phyloP scores from a whole-genome alignment of 2,888 invertebrate species.

The Anorthoa munda region DNA sequence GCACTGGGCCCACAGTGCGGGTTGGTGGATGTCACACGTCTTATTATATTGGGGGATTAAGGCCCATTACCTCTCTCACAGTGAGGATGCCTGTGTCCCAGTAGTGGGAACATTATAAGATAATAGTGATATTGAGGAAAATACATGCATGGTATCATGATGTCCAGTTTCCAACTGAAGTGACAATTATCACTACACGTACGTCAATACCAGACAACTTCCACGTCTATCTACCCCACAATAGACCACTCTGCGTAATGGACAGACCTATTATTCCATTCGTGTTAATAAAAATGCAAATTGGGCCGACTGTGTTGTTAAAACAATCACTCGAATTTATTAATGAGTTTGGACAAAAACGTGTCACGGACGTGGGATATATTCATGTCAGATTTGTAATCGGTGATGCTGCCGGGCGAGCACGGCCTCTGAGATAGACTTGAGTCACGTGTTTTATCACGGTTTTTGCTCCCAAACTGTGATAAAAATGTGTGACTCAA shows the following conservation, averaged over 20 bases:
- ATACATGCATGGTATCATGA: too few species aligned
- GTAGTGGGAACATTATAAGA: too few species aligned
- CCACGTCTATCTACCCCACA: slow-evolving; percentile 29
- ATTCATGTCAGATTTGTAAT: slow-evolving; percentile 1
- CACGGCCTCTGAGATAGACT: too few species aligned
- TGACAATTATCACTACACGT: not conserved
- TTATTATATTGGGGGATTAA: too few species aligned
- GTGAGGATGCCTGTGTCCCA: too few species aligned
- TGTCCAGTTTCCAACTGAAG: slow-evolving; percentile 10
- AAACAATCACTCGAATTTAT: slow-evolving; percentile 59
- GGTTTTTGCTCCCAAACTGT: too few species aligned
- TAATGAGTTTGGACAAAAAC: slow-evolving; percentile 48
- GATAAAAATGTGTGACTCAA: too few species aligned
- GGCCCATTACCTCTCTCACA: too few species aligned
- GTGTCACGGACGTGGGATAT: not conserved
- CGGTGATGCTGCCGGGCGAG: not conserved
- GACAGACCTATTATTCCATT: slow-evolving; percentile 46
- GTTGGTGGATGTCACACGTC: too few species aligned
- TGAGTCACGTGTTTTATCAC: too few species aligned
- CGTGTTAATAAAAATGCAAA: slow-evolving; percentile 68
- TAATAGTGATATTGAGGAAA: not conserved
- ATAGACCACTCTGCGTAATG: slow-evolving; percentile 53
- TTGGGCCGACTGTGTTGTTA: slow-evolving; percentile 51
- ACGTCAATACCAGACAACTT: slow-evolving; percentile 26
- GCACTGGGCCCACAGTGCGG: too few species aligned